Base-by-base conservation (phyloP, 2,797 vertebrate species). In the Rhinichthys osculus region DNA sequence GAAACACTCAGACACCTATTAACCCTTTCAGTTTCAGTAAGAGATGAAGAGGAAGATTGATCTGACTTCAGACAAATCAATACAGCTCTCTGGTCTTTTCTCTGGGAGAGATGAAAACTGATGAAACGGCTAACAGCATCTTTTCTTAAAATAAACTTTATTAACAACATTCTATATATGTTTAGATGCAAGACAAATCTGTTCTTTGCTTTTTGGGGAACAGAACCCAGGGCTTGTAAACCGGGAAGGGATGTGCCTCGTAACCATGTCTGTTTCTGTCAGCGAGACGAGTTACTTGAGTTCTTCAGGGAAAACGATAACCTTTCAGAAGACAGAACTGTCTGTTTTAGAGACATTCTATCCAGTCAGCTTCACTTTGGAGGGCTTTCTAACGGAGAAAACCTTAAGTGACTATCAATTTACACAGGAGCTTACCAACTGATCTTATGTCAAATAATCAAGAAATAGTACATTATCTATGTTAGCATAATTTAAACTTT, bases 1-100 rank as follows among this genome's bases (percentile, higher is more conserved):
- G 92, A 89, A 93, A 94, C 91, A 66, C 66, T 82, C 35, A 72
- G 83, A 64, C 35, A 30, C 87, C 88, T 83, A 85, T 92, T 89
- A 89, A 87, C 83, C 52, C 40, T 84, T 87, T 21, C 3, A 84
- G 81, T 85, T 71, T 82, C 17, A 82, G 38, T 59, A 59, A 84
- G 79, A 76, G 42, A 83, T 52, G 16, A 35, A 50, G 64, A 50
- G 52, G 62, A 82, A 82, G 54, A 62, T 73, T 72, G 47, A 82
- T 44, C 13, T 33, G 27, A 59, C 27, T 62, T 47, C 7, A 19
- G 64, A 57, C 23, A 57, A 59, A 85, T 85, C 66, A 71, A 84
- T 69, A 57, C 42, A 84, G 33, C 8, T 3, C 9, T 82, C 40
- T 57, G 33, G 19, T 77, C 13, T 67, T 66, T 11, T 69, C 47